These are phyloP conservation scores for Aethes cnicana DNA, from an alignment of 2,888 invertebrate genomes.

Conservation along the genomic window DNA sequence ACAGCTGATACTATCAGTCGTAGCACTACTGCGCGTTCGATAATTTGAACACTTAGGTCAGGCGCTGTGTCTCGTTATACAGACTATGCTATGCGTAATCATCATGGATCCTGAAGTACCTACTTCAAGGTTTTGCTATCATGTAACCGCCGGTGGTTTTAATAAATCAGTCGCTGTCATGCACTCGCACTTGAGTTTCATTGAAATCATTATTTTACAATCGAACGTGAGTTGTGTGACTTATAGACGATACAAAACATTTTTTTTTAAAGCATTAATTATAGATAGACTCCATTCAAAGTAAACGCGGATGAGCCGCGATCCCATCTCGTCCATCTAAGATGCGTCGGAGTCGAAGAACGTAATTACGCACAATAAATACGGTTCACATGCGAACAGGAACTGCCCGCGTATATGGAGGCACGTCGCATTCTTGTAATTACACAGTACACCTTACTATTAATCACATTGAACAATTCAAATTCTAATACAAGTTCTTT, in stretches of 20 bases:
- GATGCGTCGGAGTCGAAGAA: slow-evolving; percentile 47
- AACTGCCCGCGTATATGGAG: slow-evolving; percentile 50
- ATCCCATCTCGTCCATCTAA: slow-evolving; percentile 10
- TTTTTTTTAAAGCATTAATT: too few relatives aligned
- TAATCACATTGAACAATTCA: too few relatives aligned
- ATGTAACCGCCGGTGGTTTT: too few relatives aligned
- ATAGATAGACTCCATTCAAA: not conserved
- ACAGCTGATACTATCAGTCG: slow-evolving; percentile 2
- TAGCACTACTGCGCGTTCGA: slow-evolving; percentile 8
- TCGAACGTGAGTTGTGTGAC: too few relatives aligned
- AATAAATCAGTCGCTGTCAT: too few relatives aligned
- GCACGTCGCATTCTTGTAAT: slow-evolving; percentile 62
- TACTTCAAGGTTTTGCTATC: too few relatives aligned
- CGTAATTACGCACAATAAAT: slow-evolving; percentile 72
- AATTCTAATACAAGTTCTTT: too few relatives aligned
- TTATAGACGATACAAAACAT: too few relatives aligned
- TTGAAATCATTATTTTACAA: too few relatives aligned
- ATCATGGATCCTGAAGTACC: too few relatives aligned
- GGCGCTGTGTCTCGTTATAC: slow-evolving; percentile 16
- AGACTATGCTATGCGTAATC: slow-evolving; percentile 6
- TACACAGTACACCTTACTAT: slow-evolving; percentile 55
- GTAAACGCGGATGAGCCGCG: not conserved
- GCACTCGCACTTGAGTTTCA: too few relatives aligned
- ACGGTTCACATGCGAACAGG: slow-evolving; percentile 67
- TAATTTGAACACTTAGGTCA: slow-evolving; percentile 6